Percentiles rank a stretch among this genome's conserved stretches.
Evolutionary conservation across 2,888 invertebrate genomes (phyloP).

Genomic region (Helleia helle): DNA sequence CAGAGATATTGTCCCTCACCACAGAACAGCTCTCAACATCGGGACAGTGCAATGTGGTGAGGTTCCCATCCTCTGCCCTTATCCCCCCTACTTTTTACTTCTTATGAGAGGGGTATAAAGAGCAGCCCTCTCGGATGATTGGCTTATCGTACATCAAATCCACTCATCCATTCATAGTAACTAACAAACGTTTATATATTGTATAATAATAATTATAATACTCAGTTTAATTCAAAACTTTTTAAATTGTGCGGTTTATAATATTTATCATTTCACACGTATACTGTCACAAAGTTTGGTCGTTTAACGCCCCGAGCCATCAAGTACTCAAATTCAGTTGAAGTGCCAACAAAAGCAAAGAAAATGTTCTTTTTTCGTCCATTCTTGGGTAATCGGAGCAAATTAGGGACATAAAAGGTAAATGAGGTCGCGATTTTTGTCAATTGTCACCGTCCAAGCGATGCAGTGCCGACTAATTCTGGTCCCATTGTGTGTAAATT

Average conservation of each 20-base stretch:
- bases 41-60: no score
- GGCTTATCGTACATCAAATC: no score
- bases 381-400: slow-evolving; percentile 44
- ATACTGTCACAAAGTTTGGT: slow-evolving; percentile 17
- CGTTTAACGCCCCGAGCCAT: slow-evolving; percentile 23
- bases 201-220: no score
- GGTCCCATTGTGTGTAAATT: slow-evolving; percentile 21
- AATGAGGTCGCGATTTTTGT: slow-evolving; percentile 52
- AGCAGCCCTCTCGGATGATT: no score
- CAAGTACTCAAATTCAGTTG: slow-evolving; percentile 40
- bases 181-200: no score
- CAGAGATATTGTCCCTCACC: no score
- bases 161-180: no score
- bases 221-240: no score
- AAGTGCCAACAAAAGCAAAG: slow-evolving; percentile 40
- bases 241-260: slow-evolving; percentile 1
- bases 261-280: slow-evolving; percentile 3
- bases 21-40: no score
- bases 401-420: slow-evolving; percentile 59
- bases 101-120: no score
- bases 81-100: no score
- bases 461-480: slow-evolving; percentile 21
- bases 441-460: slow-evolving; percentile 35
- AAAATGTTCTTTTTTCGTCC: slow-evolving; percentile 40
- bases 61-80: no score